These are phyloP conservation scores for Drosophila jambulina DNA, from an alignment of 1,140 invertebrate genomes.

Conservation along the genomic window DNA sequence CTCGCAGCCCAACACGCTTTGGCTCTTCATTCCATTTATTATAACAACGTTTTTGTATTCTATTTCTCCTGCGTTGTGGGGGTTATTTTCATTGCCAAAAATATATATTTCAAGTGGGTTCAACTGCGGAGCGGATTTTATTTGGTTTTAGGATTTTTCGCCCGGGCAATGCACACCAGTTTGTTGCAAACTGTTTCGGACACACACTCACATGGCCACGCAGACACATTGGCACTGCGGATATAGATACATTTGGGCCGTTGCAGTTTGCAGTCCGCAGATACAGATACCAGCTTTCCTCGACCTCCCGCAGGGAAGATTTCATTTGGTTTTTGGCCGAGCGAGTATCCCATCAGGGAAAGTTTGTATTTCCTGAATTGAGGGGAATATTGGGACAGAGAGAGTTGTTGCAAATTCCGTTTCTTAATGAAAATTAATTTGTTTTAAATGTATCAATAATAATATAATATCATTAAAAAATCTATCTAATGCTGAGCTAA, in stretches of 20 bases:
- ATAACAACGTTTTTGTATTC: slow-evolving; percentile 51
- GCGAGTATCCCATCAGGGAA: slow-evolving; percentile 14
- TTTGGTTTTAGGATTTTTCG: slow-evolving; percentile 70
- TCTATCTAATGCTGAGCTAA: background rate
- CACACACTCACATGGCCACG: slow-evolving; percentile 25
- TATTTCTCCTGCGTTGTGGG: slow-evolving; percentile 20
- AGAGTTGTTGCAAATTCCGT: background rate
- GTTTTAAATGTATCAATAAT: background rate
- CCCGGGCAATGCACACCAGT: slow-evolving; percentile 33
- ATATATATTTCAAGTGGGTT: slow-evolving; percentile 78
- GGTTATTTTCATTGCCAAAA: slow-evolving; percentile 75
- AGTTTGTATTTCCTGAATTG: background rate
- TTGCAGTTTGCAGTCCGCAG: slow-evolving; percentile 41
- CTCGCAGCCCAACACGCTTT: slow-evolving; percentile 59
- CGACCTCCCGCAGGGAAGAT: slow-evolving; percentile 36
- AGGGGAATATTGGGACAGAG: slow-evolving; percentile 1
- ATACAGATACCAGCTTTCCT: slow-evolving; percentile 29
- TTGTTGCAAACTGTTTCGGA: slow-evolving; percentile 69
- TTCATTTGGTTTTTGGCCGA: slow-evolving; percentile 41
- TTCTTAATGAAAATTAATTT: background rate
- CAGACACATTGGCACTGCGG: slow-evolving; percentile 47
- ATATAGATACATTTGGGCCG: slow-evolving; percentile 34
- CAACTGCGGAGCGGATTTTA: slow-evolving; percentile 61
- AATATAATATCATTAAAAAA: background rate
- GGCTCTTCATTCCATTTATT: slow-evolving; percentile 77